Base-by-base conservation (phyloP, 2,797 vertebrate genomes). In the Sibirionetta formosa region DNA sequence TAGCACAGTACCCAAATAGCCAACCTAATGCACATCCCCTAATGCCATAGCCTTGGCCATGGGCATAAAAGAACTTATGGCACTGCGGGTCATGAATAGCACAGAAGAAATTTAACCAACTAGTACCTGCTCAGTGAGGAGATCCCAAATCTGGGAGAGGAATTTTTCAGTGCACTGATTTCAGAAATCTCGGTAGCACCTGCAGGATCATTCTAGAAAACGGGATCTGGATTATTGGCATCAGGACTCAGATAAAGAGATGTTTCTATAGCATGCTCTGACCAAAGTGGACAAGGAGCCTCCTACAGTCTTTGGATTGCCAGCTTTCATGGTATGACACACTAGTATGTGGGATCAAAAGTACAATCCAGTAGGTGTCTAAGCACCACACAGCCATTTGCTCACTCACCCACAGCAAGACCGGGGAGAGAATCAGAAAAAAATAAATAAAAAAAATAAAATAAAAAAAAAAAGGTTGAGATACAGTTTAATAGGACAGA, bases 211-310 rank as follows among this genome's bases (percentile, higher is more conserved):
- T 50, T 38, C 50, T 33, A 27, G 33, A 54, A 19, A 54, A 69
- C 17, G 46, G 8, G 9, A 56, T 16, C 17, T 65, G 24, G 29
- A 63, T 50, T 42, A 46, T 8, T 22, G 40, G 60, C 40, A 76
- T 4, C 14, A 42, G 1, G 6, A 6, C 26, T 86, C 23, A 35
- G 16, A 13, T 68, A 53, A 93, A 29, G 7, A 66, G 7, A 2
- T 33, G 9, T 48, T 92, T 88, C n/a, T 14, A 1, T 27, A 29
- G 12, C 16, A 44, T 0, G 0, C 19, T 6, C 18, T 57, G 44
- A 68, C 2, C 10, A 48, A 78, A 84, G 20, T 1, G 1, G 26
- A 14, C 3, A 31, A 68, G 31, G 7, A 7, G 9, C 3, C 48
- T 88, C 11, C 19, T 78, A 13, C 26, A 84, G 35, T 50, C 18